Conservation (phyloP, 1,140 invertebrate species). For the Batillaria attramentaria region DNA sequence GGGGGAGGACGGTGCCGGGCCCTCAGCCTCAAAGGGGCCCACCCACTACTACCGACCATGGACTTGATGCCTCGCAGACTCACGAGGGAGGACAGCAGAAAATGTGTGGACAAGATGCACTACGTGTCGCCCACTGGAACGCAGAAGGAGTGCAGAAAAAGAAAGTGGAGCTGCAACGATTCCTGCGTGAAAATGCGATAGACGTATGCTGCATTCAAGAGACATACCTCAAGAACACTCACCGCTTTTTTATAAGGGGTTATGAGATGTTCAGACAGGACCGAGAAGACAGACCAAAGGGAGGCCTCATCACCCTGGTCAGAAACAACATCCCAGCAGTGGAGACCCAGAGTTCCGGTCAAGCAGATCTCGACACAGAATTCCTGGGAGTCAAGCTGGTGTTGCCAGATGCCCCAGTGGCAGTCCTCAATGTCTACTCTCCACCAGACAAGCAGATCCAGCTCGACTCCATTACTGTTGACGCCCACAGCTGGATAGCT, state of each 20-base stretch:
- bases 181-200: background rate
- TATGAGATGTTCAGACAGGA: slow-evolving; percentile 22
- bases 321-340: slow-evolving; percentile 24
- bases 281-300: slow-evolving; percentile 26
- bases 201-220: slow-evolving; percentile 5
- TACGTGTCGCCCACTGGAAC: background rate
- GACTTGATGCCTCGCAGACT: background rate
- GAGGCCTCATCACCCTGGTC: slow-evolving; percentile 23
- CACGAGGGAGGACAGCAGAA: background rate
- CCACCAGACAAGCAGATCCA: slow-evolving; percentile 31
- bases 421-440: slow-evolving; percentile 33
- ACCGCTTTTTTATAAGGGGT: background rate
- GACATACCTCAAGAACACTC: background rate
- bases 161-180: background rate
- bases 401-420: slow-evolving; percentile 10
- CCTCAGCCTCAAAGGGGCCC: slow-evolving; percentile 19
- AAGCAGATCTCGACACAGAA: slow-evolving; percentile 29
- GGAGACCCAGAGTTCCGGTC: slow-evolving; percentile 24
- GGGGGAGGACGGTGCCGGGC: slow-evolving; percentile 10
- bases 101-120: background rate
- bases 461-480: background rate
- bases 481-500: slow-evolving; percentile 21
- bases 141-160: background rate
- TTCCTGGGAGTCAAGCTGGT: slow-evolving; percentile 20
- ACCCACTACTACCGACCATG: background rate